Evolutionary conservation across 2,888 invertebrate species (phyloP).

Genomic region (Bombyx huttoni): DNA sequence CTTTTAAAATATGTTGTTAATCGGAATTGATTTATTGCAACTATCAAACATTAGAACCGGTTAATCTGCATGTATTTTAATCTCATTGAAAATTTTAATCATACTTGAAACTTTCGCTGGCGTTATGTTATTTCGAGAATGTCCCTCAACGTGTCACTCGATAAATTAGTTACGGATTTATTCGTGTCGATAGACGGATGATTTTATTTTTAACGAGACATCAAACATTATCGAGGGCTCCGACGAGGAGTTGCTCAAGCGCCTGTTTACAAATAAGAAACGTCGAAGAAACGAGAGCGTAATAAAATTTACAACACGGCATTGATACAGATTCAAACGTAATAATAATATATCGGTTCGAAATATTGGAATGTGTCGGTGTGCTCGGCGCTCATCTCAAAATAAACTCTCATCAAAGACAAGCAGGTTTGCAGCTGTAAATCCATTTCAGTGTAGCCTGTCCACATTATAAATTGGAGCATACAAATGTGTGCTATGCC

Average conservation of each 20-base stretch:
- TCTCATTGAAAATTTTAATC: conserved; percentile 49
- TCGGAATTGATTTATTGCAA: conserved; percentile 18
- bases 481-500: conserved; percentile 20
- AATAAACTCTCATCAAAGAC: conserved; percentile 73
- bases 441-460: conserved; percentile 70
- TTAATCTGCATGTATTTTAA: background rate
- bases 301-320: conserved; percentile 69
- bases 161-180: conserved; percentile 67
- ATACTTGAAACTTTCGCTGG: conserved; percentile 37
- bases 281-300: conserved; percentile 59
- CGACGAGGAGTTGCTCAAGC: conserved; percentile 47
- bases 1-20: conserved; percentile 6
- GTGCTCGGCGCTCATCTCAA: conserved; percentile 62
- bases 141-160: conserved; percentile 51
- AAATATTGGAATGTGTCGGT: conserved; percentile 68
- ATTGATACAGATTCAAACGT: conserved; percentile 64
- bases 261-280: conserved; percentile 68
- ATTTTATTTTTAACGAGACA: conserved; percentile 70
- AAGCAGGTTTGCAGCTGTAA: conserved; percentile 71
- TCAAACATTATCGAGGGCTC: conserved; percentile 64
- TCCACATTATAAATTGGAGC: conserved; percentile 69
- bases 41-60: conserved; percentile 2
- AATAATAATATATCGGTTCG: conserved; percentile 69
- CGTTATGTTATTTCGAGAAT: conserved; percentile 47
- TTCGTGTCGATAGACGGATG: conserved; percentile 56